Evolutionary conservation across 1,140 invertebrate species (phyloP).

Genomic region (Penaeus vannamei): DNA sequence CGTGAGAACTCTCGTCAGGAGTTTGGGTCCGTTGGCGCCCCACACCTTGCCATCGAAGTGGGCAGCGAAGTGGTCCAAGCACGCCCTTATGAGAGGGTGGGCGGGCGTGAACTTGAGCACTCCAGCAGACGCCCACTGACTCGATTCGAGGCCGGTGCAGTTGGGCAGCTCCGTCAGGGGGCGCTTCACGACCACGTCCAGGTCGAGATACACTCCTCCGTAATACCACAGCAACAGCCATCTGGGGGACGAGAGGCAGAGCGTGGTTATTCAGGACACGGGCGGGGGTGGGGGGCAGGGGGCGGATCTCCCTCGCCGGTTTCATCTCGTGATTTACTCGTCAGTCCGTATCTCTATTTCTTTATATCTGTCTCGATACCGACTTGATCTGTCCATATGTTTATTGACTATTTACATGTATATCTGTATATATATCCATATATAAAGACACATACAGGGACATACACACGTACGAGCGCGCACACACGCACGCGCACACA

Average conservation of each 20-base stretch:
- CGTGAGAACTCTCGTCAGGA: slow-evolving; percentile 47
- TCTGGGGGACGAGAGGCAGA: neutral
- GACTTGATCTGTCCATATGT: too few relatives aligned
- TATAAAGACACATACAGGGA: neutral
- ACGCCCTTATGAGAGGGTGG: slow-evolving; percentile 59
- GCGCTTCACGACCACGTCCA: slow-evolving; percentile 67
- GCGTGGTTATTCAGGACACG: too few relatives aligned
- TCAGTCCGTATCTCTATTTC: too few relatives aligned
- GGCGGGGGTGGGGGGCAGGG: neutral
- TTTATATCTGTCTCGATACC: too few relatives aligned
- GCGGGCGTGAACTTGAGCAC: slow-evolving; percentile 63
- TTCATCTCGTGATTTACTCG: too few relatives aligned
- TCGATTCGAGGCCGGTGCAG: slow-evolving; percentile 57
- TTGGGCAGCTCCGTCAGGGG: slow-evolving; percentile 57
- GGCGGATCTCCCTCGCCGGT: too few relatives aligned
- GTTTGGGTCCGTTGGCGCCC: slow-evolving; percentile 63
- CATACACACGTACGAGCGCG: too few relatives aligned
- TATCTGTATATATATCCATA: too few relatives aligned
- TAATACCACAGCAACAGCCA: slow-evolving; percentile 67
- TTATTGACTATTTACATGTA: too few relatives aligned
- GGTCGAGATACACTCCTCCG: slow-evolving; percentile 69
- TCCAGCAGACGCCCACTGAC: slow-evolving; percentile 59
- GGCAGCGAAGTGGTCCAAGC: slow-evolving; percentile 64
- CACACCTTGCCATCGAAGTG: slow-evolving; percentile 57
- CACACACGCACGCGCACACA: neutral